Percentiles rank a stretch among this genome's conserved stretches.
phyloP scores from a whole-genome alignment of 2,888 invertebrate genomes.

The Prenolepis imparis region DNA sequence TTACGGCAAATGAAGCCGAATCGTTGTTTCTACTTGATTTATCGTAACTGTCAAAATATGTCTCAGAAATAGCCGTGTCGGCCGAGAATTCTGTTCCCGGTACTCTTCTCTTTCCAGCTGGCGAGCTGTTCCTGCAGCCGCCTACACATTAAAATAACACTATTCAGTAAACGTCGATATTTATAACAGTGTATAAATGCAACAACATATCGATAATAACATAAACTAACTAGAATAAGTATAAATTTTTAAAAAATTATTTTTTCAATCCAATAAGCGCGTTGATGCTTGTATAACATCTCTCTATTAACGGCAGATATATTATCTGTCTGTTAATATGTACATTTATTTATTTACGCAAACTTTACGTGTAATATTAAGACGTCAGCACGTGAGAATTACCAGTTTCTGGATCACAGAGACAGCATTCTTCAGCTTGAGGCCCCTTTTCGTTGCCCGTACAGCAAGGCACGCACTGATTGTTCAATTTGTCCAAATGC shows the following conservation, averaged over 20 bases:
- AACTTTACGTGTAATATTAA: not conserved
- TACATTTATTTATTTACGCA: not conserved
- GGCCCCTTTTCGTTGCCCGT: slow-evolving; percentile 86
- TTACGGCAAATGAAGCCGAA: slow-evolving; percentile 86
- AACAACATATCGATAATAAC: not conserved
- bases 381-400: slow-evolving; percentile 59
- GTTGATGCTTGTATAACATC: not conserved
- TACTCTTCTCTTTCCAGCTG: slow-evolving; percentile 92
- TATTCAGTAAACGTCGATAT: not conserved
- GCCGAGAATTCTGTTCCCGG: slow-evolving; percentile 87
- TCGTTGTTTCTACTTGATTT: slow-evolving; percentile 70
- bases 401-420: slow-evolving; percentile 91
- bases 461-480: slow-evolving; percentile 93
- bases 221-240: not conserved
- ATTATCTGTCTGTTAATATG: not conserved
- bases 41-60: slow-evolving; percentile 71
- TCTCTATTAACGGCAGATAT: not conserved
- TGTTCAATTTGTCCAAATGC: slow-evolving; percentile 91
- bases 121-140: slow-evolving; percentile 91
- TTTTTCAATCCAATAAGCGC: not conserved
- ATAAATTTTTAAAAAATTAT: not conserved
- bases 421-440: slow-evolving; percentile 89
- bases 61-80: slow-evolving; percentile 71
- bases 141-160: slow-evolving; percentile 85
- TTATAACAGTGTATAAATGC: not conserved